Percentiles rank a stretch among this genome's conserved stretches.
Evolutionary conservation across 2,113 vertebrate species (phyloP).

Genomic region (Xerus inauris): DNA sequence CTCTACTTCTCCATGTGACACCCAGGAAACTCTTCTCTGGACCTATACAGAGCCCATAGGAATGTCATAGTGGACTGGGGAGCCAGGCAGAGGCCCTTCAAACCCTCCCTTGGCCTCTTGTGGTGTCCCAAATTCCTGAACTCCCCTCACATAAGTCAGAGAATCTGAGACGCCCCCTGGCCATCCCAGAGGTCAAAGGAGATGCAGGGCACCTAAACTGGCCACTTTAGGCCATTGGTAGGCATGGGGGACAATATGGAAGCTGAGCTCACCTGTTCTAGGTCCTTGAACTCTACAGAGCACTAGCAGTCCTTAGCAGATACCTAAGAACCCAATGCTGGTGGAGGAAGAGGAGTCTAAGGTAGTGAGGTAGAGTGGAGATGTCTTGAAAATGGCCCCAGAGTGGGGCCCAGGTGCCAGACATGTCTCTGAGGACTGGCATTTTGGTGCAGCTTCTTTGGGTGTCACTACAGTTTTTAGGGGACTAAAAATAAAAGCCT

Average conservation of each 20-base stretch:
- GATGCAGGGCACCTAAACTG: background rate
- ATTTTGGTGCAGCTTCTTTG: background rate
- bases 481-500: slow-evolving; percentile 59
- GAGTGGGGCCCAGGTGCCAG: background rate
- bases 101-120: background rate
- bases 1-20: background rate
- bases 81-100: background rate
- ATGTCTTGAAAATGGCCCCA: background rate
- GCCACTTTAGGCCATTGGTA: background rate
- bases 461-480: background rate
- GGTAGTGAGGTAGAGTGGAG: accelerated
- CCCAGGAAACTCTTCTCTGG: background rate
- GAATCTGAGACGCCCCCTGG: background rate
- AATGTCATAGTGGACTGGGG: background rate
- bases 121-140: background rate
- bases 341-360: background rate
- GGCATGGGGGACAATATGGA: background rate
- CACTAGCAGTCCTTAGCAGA: background rate
- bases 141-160: background rate
- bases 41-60: background rate
- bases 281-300: background rate
- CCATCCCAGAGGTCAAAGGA: background rate
- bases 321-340: background rate
- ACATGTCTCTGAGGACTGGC: background rate
- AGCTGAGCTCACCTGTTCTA: background rate